Conservation (phyloP, 2,797 vertebrate species). For the Mormyrops boulengeri region DNA sequence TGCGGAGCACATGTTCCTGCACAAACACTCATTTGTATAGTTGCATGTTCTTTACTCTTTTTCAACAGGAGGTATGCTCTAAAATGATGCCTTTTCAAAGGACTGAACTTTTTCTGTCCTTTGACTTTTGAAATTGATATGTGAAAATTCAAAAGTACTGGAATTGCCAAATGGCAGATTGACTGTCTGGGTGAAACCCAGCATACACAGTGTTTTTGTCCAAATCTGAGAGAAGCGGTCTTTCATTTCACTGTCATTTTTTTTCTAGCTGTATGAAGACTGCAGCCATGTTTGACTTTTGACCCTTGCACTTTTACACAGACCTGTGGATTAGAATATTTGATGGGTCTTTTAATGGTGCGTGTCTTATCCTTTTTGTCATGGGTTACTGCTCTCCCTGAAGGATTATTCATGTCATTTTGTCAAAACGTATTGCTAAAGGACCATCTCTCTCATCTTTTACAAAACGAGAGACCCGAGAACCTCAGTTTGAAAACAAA, state of each 20-base stretch:
- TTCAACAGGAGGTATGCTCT: constrained; percentile 8
- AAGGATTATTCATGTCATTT: neutral
- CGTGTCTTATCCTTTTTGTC: neutral
- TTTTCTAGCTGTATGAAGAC: neutral
- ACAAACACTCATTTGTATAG: constrained; percentile 1
- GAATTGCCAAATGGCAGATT: constrained; percentile 50
- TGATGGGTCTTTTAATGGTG: neutral
- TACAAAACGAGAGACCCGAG: neutral
- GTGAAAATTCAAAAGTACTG: constrained; percentile 46
- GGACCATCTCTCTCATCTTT: neutral
- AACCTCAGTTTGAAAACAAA: neutral
- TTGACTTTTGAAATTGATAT: constrained; percentile 1
- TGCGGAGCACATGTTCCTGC: neutral
- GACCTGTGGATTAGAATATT: constrained; percentile 23
- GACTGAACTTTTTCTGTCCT: constrained; percentile 5
- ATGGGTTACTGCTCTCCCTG: neutral
- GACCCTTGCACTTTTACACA: constrained; percentile 26
- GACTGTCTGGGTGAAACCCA: neutral
- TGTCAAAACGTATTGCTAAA: neutral
- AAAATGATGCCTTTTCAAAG: neutral
- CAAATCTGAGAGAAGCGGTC: neutral
- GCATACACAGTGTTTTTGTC: neutral
- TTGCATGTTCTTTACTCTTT: neutral
- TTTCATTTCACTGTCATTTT: neutral
- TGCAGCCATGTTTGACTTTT: neutral